These are phyloP conservation scores for Hypotaenidia okinawae DNA, from an alignment of 2,797 vertebrate species.

Conservation along the genomic window DNA sequence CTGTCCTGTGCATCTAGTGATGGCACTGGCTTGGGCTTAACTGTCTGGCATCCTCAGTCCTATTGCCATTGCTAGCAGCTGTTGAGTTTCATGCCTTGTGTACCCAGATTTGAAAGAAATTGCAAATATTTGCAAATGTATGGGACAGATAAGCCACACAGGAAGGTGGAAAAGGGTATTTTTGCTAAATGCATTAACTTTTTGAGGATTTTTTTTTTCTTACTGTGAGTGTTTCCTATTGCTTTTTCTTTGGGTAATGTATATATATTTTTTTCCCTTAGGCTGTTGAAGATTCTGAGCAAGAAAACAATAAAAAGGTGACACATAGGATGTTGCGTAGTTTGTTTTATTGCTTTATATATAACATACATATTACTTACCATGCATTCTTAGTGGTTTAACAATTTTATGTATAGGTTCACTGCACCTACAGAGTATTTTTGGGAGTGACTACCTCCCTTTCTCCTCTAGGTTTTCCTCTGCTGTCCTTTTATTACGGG, in stretches of 20 bases:
- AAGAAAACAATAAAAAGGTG: constrained; percentile 97
- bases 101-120: not conserved
- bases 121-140: not conserved
- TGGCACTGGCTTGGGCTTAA: not conserved
- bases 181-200: not conserved
- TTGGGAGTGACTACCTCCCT: not conserved
- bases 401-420: constrained; percentile 19
- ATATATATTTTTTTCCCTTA: constrained; percentile 78
- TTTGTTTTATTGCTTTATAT: constrained; percentile 56
- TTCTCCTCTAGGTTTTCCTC: not conserved
- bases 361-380: constrained; percentile 40
- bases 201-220: not conserved
- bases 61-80: not conserved
- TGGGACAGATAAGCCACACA: not conserved
- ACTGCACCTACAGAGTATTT: not conserved
- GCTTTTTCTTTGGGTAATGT: constrained; percentile 66
- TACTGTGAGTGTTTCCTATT: constrained; percentile 31
- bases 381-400: constrained; percentile 26
- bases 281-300: constrained; percentile 91
- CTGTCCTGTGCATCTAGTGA: not conserved
- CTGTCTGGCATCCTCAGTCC: not conserved
- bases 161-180: not conserved
- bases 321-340: constrained; percentile 61
- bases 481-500: not conserved
- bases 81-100: not conserved